phyloP scores from a whole-genome alignment of 92 coral and sea anemone genomes.

The Umimayanthus kanabou region DNA sequence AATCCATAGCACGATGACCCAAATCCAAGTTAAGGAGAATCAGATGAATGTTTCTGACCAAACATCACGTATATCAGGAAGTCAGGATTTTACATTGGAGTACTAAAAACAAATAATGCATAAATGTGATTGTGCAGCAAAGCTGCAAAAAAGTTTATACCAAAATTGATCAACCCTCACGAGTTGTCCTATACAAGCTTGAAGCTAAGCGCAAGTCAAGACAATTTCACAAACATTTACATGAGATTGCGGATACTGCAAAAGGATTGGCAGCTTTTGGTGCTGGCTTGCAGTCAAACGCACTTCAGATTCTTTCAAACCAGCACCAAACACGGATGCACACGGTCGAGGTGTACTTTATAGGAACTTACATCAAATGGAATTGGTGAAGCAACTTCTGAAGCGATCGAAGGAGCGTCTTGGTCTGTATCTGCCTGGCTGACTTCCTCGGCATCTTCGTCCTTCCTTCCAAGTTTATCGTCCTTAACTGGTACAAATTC shows the following conservation, averaged over 20 bases:
- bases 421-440: slow-evolving; percentile 94
- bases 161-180: too few relatives aligned
- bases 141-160: not conserved
- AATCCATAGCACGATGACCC: not conserved
- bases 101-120: not conserved
- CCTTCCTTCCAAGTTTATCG: slow-evolving; percentile 43
- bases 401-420: slow-evolving; percentile 91
- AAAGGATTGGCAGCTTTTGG: not conserved
- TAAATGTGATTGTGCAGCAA: not conserved
- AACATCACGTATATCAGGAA: not conserved
- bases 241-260: not conserved
- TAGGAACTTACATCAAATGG: slow-evolving; percentile 76
- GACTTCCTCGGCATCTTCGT: slow-evolving; percentile 66
- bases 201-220: not conserved
- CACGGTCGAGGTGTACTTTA: not conserved
- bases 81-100: not conserved
- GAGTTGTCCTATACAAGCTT: too few relatives aligned
- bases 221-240: not conserved
- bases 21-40: not conserved
- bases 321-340: not conserved
- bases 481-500: slow-evolving; percentile 48
- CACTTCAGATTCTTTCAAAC: not conserved
- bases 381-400: slow-evolving; percentile 86
- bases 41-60: not conserved
- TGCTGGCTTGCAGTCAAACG: not conserved